Evolutionary conservation across 2,797 vertebrate genomes (phyloP), one percentile per base, ranked within the genome.

Genomic region (Euphonia xanthogaster): DNA sequence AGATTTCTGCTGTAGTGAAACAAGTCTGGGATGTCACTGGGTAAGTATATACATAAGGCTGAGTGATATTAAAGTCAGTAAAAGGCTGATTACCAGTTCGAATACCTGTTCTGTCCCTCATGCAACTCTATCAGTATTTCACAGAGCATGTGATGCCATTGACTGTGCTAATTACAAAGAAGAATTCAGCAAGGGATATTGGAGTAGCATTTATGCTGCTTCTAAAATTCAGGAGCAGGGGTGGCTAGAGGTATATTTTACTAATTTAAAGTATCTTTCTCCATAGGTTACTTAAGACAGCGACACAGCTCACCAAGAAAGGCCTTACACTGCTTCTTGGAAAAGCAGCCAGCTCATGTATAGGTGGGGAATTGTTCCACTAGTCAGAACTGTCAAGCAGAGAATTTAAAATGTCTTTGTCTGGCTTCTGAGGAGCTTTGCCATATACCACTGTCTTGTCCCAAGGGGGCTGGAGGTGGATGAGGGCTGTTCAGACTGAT

Each of bases 61-160:
- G 48, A 63, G 66, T 77, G 65, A 50, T 68, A 61, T 5, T 86
- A 65, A 88, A 84, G 66, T 68, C 1, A 77, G 19, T 68, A 31
- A 77, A 76, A 90, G 12, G 21, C 65, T 78, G 37, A 45, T 48
- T 62, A 18, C 19, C 31, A 37, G 35, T 83, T 74, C 66, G 71
- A 58, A 31, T 72, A 47, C 21, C 12, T 74, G 24, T 45, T 63
- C 37, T 83, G 61, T 67, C 47, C 47, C 28, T 85, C 35, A 2
- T 51, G 28, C n/a, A 65, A 15, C 12, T 62, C 18, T 47, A 3
- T 35, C 14, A 33, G 8, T 74, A 71, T 77, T 92, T 91, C 40
- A 82, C 25, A 50, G 53, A 73, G 7, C 3, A 0, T 0, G 0
- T 51, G n/a, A 23, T 74, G 57, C 44, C 4, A 0, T n/a, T 67